Evolutionary conservation across 2,113 vertebrate genomes (phyloP).

Genomic region (Chloebia gouldiae): DNA sequence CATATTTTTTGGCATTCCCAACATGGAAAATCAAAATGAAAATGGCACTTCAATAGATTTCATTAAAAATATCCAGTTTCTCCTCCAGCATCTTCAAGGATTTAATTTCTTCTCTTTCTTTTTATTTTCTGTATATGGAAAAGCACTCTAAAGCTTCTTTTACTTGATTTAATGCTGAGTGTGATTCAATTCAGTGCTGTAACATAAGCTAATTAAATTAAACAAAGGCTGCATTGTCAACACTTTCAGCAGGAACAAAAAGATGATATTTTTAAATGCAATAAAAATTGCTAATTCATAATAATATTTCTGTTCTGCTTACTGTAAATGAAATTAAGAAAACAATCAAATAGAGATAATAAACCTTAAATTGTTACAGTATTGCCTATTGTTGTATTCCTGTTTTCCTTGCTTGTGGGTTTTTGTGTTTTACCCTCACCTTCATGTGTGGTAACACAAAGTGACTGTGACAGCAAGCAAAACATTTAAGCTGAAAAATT

Average conservation of each 20-base stretch:
- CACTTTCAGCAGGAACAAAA: conserved; percentile 38
- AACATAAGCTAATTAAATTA: conserved; percentile 46
- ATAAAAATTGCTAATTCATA: conserved; percentile 36
- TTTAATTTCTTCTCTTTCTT: neutral
- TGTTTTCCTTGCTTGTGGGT: neutral
- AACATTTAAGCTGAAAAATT: conserved; percentile 47
- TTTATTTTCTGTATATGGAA: neutral
- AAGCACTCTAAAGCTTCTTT: conserved; percentile 5
- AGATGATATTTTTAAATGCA: conserved; percentile 33
- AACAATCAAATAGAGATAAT: conserved; percentile 9
- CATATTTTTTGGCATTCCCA: neutral
- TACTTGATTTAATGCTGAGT: neutral
- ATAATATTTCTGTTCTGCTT: conserved; percentile 1
- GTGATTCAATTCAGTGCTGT: neutral
- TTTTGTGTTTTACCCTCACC: conserved; percentile 9
- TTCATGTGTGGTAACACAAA: conserved; percentile 59
- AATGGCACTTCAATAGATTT: neutral
- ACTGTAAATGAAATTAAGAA: conserved; percentile 42
- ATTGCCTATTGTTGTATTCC: neutral
- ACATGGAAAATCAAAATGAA: conserved; percentile 15
- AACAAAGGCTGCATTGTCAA: conserved; percentile 25
- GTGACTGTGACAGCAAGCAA: conserved; percentile 45
- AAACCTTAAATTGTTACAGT: conserved; percentile 35
- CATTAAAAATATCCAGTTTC: conserved; percentile 30
- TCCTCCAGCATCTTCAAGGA: neutral